Conservation (phyloP, 2,888 invertebrate species). For the Pherbina coryleti region DNA sequence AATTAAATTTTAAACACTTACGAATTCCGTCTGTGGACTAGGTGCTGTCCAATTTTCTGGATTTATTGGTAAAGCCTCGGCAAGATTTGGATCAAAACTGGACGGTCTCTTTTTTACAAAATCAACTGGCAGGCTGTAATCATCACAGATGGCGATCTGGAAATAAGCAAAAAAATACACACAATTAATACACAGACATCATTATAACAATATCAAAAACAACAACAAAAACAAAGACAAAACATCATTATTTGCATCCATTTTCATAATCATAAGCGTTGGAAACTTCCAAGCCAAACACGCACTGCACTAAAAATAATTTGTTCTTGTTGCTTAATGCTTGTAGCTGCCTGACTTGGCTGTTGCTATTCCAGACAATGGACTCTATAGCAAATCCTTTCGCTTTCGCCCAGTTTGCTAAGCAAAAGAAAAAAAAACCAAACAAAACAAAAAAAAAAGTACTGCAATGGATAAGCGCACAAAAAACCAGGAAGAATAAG, state of each 20-base stretch:
- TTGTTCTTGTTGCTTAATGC: slow-evolving; percentile 25
- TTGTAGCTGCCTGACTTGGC: background rate
- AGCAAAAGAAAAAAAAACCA: background rate
- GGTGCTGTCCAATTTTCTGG: slow-evolving; percentile 68
- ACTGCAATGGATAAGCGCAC: background rate
- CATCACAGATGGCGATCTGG: slow-evolving; percentile 87
- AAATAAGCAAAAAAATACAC: slow-evolving; percentile 54
- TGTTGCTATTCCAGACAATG: background rate
- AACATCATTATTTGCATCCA: background rate
- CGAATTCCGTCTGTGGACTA: slow-evolving; percentile 69
- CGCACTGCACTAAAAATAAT: slow-evolving; percentile 28
- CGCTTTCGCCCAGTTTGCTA: slow-evolving; percentile 19
- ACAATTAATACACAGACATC: background rate
- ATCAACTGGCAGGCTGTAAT: slow-evolving; percentile 88
- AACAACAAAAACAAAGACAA: slow-evolving; percentile 12
- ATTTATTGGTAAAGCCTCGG: slow-evolving; percentile 73
- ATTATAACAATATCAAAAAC: background rate
- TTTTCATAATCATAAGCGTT: too few species aligned
- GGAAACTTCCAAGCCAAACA: background rate
- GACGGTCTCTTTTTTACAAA: slow-evolving; percentile 81
- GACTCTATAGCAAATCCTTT: slow-evolving; percentile 16
- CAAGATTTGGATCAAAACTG: slow-evolving; percentile 74
- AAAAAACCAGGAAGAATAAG: background rate
- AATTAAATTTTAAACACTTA: slow-evolving; percentile 60
- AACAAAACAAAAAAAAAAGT: background rate